Percentiles rank a stretch among this genome's conserved stretches.
These are phyloP conservation scores for Chascanopsetta lugubris DNA, from an alignment of 2,113 vertebrate species.

Conservation along the genomic window DNA sequence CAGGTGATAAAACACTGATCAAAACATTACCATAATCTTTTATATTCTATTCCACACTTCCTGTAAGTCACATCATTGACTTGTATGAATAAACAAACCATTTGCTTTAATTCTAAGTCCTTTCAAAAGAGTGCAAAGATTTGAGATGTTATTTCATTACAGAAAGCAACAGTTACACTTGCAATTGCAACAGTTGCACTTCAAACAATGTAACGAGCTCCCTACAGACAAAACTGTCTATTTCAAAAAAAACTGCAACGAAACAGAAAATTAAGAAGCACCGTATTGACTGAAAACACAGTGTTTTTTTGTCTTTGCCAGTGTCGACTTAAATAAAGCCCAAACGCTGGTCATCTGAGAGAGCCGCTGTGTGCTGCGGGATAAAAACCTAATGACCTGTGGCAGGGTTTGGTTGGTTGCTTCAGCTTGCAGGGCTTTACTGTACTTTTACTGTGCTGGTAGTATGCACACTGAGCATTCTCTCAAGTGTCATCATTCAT, in stretches of 20 bases:
- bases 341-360: slow-evolving; percentile 31
- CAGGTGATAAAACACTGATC: too few relatives aligned
- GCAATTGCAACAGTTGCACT: background rate
- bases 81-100: too few relatives aligned
- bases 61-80: too few relatives aligned
- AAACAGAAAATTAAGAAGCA: slow-evolving; percentile 27
- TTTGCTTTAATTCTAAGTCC: too few relatives aligned
- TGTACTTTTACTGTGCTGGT: slow-evolving; percentile 28
- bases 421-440: slow-evolving; percentile 25
- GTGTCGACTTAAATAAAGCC: slow-evolving; percentile 31
- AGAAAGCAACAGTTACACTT: background rate
- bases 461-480: slow-evolving; percentile 38
- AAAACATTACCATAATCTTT: too few relatives aligned
- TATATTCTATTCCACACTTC: too few relatives aligned
- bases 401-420: slow-evolving; percentile 24
- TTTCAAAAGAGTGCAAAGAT: too few relatives aligned
- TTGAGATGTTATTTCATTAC: too few relatives aligned
- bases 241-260: slow-evolving; percentile 25
- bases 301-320: too few relatives aligned
- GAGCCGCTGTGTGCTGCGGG: slow-evolving; percentile 18
- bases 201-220: slow-evolving; percentile 42
- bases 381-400: slow-evolving; percentile 38
- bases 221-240: slow-evolving; percentile 21
- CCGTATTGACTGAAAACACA: slow-evolving; percentile 5
- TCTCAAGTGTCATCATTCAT: slow-evolving; percentile 58